Evolutionary conservation across 2,113 vertebrate species (phyloP).

Genomic region (Chamaea fasciata): DNA sequence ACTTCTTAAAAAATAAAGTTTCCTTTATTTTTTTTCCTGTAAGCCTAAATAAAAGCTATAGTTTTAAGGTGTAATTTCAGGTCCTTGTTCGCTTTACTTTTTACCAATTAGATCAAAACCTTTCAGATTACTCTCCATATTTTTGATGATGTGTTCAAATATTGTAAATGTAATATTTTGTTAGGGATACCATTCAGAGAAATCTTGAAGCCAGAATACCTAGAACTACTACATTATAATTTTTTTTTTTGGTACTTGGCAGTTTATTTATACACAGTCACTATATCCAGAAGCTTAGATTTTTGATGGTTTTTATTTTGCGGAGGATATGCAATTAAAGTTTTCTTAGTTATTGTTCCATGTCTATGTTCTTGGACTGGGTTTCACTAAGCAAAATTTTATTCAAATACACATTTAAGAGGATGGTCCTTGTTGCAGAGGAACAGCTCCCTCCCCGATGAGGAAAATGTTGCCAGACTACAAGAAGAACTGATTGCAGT

Average conservation of each 20-base stretch:
- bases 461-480: conserved; percentile 92
- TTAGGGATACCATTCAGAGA: neutral
- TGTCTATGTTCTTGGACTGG: neutral
- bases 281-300: neutral
- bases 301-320: neutral
- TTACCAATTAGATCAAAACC: neutral
- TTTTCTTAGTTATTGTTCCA: neutral
- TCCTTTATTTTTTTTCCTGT: neutral
- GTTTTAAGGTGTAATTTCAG: neutral
- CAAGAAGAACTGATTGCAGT: conserved; percentile 95
- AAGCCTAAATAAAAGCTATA: neutral
- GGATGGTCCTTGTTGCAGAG: conserved; percentile 74
- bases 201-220: neutral
- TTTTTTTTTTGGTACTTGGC: neutral
- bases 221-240: neutral
- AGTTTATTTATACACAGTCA: neutral
- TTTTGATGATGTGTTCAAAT: neutral
- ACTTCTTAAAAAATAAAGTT: neutral
- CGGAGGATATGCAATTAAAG: neutral
- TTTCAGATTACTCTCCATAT: neutral
- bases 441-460: conserved; percentile 91
- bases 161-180: neutral
- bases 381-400: neutral
- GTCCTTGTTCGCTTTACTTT: neutral
- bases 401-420: neutral